Percentiles rank a stretch among this genome's conserved stretches.
Conservation (phyloP, 2,113 vertebrate species). For the Pseudorhombus dupliciocellatus region DNA sequence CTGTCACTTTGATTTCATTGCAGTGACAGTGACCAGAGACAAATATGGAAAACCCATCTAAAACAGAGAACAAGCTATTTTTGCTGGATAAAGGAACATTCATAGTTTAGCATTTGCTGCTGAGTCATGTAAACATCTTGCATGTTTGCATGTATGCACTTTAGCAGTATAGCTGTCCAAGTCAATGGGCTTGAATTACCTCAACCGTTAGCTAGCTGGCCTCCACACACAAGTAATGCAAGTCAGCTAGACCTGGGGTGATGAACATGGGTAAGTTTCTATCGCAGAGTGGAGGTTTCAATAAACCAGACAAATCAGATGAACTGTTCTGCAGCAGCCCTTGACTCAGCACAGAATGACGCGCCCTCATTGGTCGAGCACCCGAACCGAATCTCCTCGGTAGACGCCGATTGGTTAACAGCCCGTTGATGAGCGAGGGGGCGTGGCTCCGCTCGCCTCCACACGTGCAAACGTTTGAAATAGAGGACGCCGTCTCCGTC, state of each 20-base stretch:
- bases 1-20: neutral
- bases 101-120: no score
- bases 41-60: no score
- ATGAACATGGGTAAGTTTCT: neutral
- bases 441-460: slow-evolving; percentile 33
- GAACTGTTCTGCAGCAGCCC: neutral
- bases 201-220: no score
- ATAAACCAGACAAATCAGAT: neutral
- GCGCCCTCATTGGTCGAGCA: neutral
- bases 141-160: no score
- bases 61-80: no score
- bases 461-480: slow-evolving; percentile 68
- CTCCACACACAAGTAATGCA: no score
- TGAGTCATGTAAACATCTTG: no score
- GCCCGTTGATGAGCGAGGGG: slow-evolving; percentile 41
- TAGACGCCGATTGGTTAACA: slow-evolving; percentile 30
- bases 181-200: no score
- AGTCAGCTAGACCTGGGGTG: no score
- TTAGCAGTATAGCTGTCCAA: no score
- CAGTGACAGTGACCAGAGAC: no score
- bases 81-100: no score
- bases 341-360: slow-evolving; percentile 34
- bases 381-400: neutral
- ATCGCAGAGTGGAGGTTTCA: neutral
- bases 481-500: neutral